These are phyloP conservation scores for Drosophila nigricruria DNA, from an alignment of 2,888 invertebrate species.

Conservation along the genomic window DNA sequence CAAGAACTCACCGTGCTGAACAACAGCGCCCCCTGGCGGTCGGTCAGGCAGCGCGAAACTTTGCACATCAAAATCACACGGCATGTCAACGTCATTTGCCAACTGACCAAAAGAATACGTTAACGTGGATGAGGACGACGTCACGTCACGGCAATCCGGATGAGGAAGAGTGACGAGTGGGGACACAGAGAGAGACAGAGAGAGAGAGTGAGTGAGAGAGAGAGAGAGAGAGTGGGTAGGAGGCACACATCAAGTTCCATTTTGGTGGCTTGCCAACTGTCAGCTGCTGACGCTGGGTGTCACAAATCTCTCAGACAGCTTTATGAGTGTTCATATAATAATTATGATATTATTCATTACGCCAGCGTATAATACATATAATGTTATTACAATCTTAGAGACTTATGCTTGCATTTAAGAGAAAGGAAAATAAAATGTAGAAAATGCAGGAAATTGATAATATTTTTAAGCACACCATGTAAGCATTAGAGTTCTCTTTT, in stretches of 20 bases:
- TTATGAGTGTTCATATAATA: constrained; percentile 6
- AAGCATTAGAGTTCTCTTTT: no score
- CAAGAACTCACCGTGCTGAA: constrained; percentile 22
- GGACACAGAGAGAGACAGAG: not conserved
- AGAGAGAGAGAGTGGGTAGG: not conserved
- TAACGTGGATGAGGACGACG: constrained; percentile 5
- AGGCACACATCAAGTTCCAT: not conserved
- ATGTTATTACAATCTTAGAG: not conserved
- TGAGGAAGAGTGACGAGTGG: not conserved
- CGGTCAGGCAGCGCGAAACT: constrained; percentile 38
- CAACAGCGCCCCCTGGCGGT: constrained; percentile 45
- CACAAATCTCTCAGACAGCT: constrained; percentile 25
- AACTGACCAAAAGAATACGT: constrained; percentile 40
- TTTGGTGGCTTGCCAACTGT: constrained; percentile 35
- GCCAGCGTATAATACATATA: not conserved
- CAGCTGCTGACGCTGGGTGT: constrained; percentile 16
- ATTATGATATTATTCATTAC: constrained; percentile 19
- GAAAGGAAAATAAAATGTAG: not conserved
- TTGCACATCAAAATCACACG: constrained; percentile 71
- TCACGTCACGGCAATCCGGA: constrained; percentile 2
- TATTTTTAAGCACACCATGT: no score
- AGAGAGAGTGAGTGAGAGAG: not conserved
- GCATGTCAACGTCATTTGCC: constrained; percentile 66
- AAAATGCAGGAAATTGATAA: no score
- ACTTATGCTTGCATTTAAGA: not conserved